Evolutionary conservation across 1,140 invertebrate species (phyloP).

Genomic region (Drosophila aff.): DNA sequence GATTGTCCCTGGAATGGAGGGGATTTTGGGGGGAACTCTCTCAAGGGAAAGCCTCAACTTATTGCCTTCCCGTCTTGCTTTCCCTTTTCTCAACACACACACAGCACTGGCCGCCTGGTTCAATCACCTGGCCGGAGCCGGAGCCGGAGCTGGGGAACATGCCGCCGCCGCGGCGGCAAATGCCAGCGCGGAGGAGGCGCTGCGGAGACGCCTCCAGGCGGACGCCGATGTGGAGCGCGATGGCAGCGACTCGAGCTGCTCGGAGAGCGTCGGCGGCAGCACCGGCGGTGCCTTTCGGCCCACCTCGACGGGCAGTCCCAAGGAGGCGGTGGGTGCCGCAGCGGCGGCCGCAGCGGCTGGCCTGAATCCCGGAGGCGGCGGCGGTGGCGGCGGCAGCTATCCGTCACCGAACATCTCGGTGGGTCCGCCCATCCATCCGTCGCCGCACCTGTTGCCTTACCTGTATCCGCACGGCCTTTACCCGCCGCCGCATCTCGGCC

Average conservation of each 20-base stretch:
- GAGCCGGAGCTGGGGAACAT: slow-evolving; percentile 83
- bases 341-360: slow-evolving; percentile 86
- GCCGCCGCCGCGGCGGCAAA: slow-evolving; percentile 81
- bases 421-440: slow-evolving; percentile 94
- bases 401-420: slow-evolving; percentile 94
- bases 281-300: slow-evolving; percentile 87
- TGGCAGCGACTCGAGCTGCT: slow-evolving; percentile 89
- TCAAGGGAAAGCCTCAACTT: neutral
- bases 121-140: slow-evolving; percentile 85
- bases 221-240: slow-evolving; percentile 87
- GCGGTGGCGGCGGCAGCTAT: slow-evolving; percentile 86
- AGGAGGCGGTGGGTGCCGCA: slow-evolving; percentile 85
- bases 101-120: slow-evolving; percentile 86
- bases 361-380: slow-evolving; percentile 83
- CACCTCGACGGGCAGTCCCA: slow-evolving; percentile 86
- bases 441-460: slow-evolving; percentile 93
- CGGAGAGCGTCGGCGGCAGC: slow-evolving; percentile 87
- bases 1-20: too few relatives aligned
- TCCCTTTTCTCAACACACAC: too few relatives aligned
- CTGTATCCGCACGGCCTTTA: slow-evolving; percentile 95
- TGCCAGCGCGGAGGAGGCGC: slow-evolving; percentile 85
- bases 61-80: rapidly evolving
- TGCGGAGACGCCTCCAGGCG: slow-evolving; percentile 86
- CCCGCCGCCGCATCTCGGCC: slow-evolving; percentile 89
- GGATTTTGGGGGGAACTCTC: neutral